Base-by-base conservation (phyloP, 2,113 vertebrate genomes). In the Anarrhichthys ocellatus region DNA sequence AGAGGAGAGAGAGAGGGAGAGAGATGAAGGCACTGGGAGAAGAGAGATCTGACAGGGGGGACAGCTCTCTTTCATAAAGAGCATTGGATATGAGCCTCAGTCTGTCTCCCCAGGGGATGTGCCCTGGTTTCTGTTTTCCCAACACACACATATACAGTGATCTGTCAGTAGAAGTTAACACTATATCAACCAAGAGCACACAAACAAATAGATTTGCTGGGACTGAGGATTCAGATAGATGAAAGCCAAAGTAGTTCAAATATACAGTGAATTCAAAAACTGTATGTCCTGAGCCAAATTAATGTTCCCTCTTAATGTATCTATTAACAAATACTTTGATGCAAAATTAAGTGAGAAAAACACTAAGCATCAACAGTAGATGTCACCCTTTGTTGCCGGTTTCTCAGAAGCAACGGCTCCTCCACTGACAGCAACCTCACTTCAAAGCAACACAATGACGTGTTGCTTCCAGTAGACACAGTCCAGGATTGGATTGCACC, bases 81-180 rank as follows among this genome's bases (percentile, higher is more conserved):
- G 93, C 92, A 93, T 94, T 88, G 79, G 74, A 92, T 92, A 94
- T 93, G 90, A 94, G 91, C 83, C 80, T 83, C 70, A 61, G 83
- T 92, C 88, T 89, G 61, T 66, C 83, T 83, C 91, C 91, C 83
- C 64, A 59, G 84, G 90, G 92, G 85, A 88, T 73, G 80, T 77
- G 85, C 84, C 90, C 90, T 93, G 91, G 56, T 90, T 93, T 93
- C 50, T 91, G 68, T 76, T 85, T 76, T 78, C 44, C 54, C 36
- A 56, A 27, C 59, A 73, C 56, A 64, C 84, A 81, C 56, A 64
- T 27, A 62, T 29, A 64, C 62, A 79, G 58, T 54, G 52, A 70
- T 54, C 71, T 74, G 75, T 82, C 69, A 77, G 80, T 27, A 29
- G 42, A 71, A 59, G 14, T 38, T 42, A 75, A 70, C 14, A 18